A percentile compares a stretch with the other conserved stretches of the same genome.
Conservation (phyloP, 1,140 invertebrate species). For the Wasmannia auropunctata region DNA sequence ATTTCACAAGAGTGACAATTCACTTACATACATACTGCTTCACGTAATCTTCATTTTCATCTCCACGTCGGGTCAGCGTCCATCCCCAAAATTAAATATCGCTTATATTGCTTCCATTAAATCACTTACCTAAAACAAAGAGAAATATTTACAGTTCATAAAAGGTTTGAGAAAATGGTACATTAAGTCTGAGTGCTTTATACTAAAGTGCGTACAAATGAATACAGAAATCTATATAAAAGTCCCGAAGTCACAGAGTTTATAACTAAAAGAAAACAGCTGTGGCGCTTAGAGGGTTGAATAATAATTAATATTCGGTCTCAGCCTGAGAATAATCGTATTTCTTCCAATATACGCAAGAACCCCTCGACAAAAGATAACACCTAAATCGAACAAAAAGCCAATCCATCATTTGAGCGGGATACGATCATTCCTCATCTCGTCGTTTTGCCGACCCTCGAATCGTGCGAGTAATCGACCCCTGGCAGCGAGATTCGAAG, state of each 20-base stretch:
- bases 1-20: not conserved
- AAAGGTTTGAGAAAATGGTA: not conserved
- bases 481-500: not conserved
- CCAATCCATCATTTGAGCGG: conserved; percentile 31
- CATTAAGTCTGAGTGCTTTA: not conserved
- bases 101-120: not conserved
- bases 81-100: not conserved
- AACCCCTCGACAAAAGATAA: conserved; percentile 32
- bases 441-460: conserved; percentile 23
- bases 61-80: not conserved
- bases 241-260: too few relatives aligned
- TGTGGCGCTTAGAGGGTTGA: not conserved
- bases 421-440: not conserved
- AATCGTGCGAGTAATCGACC: conserved; percentile 24
- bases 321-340: not conserved
- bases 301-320: not conserved
- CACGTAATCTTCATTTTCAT: not conserved
- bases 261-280: not conserved
- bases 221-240: not conserved
- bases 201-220: too few relatives aligned
- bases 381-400: conserved; percentile 29
- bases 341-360: not conserved
- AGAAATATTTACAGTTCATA: conserved; percentile 26
- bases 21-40: not conserved
- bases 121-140: conserved; percentile 66